Evolutionary conservation across 1,140 invertebrate genomes (phyloP).

Genomic region (Polypedilum vanderplanki): DNA sequence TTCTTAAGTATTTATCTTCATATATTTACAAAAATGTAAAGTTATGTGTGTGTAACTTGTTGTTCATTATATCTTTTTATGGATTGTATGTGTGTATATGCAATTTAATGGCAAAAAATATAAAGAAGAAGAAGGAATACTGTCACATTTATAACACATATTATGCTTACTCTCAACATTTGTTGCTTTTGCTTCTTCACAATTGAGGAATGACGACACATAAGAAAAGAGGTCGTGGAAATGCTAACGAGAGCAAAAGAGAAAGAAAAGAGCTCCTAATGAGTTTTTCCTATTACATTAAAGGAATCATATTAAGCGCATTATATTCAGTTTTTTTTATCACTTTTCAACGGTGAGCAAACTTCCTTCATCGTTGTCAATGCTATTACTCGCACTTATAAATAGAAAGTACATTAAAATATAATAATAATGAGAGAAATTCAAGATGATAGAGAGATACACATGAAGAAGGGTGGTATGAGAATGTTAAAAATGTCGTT

Average conservation of each 20-base stretch:
- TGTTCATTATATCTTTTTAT: constrained; percentile 13
- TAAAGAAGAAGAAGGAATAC: not conserved
- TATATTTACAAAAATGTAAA: too few species aligned
- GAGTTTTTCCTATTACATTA: constrained; percentile 27
- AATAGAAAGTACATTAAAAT: constrained; percentile 1
- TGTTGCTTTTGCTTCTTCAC: not conserved
- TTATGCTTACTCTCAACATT: not conserved
- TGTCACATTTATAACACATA: constrained; percentile 17
- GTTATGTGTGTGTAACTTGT: not conserved
- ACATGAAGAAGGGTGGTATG: not conserved
- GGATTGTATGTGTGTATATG: not conserved
- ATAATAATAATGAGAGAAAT: not conserved
- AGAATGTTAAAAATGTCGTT: constrained; percentile 9
- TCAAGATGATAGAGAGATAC: not conserved
- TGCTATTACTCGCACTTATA: constrained; percentile 2
- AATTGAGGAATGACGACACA: not conserved
- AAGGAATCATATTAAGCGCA: constrained; percentile 25
- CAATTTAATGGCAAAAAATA: not conserved
- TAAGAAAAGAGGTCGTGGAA: not conserved
- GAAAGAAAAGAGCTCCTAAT: constrained; percentile 11
- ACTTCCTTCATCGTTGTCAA: not conserved
- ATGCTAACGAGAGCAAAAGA: constrained; percentile 10
- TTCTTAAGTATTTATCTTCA: too few species aligned
- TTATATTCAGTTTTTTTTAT: constrained; percentile 15
- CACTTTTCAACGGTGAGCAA: constrained; percentile 8